Evolutionary conservation across 2,888 invertebrate species (phyloP), one percentile per base, ranked within the genome.

Genomic region (Choristoneura rosaceana): DNA sequence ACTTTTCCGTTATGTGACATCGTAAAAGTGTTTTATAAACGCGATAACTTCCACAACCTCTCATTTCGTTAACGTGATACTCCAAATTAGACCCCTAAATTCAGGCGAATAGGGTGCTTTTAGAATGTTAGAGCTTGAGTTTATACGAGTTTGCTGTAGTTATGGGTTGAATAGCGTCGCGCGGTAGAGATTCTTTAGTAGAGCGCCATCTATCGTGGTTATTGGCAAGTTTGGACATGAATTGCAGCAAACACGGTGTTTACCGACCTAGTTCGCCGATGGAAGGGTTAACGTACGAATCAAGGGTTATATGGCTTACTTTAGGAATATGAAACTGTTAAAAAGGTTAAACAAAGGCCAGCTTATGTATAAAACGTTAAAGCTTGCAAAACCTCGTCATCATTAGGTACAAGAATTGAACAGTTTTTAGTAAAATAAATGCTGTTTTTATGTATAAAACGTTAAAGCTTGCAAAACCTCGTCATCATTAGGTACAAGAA

Each of bases 201-300:
- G 81, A 88, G 74, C 87, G 90, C 91, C 93, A 93, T 93, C 93
- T 92, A 92, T 92, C 89, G 83, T 67, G 74, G 77, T 79, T 90
- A 90, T 91, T 90, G 87, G 91, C 79, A 81, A 86, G 79, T 88
- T 87, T 84, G 86, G 90, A 92, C 91, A 78, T 87, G 76, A 74
- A 66, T 71, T 58, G 71, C 69, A 82, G 85, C 78, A 81, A 87
- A 90, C 81, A 81, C 76, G 77, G 78, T 90, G 86, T 90, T 91
- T 90, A 90, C 87, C 83, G 88, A 89, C 89, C 89, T 83, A 90
- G 80, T 88, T 88, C 74, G 69, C 58, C 70, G 75, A 81, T 87
- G 70, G 14, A 59, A 61, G 60, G 64, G 64, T 50, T 62, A 64
- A 33, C 47, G 64, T 34, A 64, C 64, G 64, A 25, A 15, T 64